Conservation (phyloP, 2,888 invertebrate genomes). For the Craniophora ligustri region DNA sequence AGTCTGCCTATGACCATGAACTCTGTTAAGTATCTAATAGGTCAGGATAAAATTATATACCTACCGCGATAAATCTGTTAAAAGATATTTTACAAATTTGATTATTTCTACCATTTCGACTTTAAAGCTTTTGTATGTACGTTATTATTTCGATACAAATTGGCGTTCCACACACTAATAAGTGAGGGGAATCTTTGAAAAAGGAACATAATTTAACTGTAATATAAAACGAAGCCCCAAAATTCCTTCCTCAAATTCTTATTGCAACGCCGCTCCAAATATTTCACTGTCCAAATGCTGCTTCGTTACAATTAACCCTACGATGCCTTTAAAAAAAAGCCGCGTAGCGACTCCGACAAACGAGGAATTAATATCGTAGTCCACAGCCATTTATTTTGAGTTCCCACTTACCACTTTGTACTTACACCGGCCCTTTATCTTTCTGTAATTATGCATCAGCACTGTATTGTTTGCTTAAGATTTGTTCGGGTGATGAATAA, state of each 20-base stretch:
- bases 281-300: conserved; percentile 64
- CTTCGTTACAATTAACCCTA: conserved; percentile 79
- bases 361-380: conserved; percentile 83
- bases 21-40: too few species aligned
- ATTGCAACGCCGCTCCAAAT: conserved; percentile 54
- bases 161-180: background rate
- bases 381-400: conserved; percentile 75
- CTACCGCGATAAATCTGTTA: too few species aligned
- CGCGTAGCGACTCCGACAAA: conserved; percentile 74
- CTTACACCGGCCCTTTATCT: conserved; percentile 71
- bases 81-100: too few species aligned
- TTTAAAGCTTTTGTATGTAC: background rate
- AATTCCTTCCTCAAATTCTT: conserved; percentile 47
- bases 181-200: background rate
- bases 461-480: conserved; percentile 77
- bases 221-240: conserved; percentile 13
- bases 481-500: conserved; percentile 71
- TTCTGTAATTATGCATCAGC: conserved; percentile 77
- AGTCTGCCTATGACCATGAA: too few species aligned
- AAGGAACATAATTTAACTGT: conserved; percentile 11
- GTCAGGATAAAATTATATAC: too few species aligned
- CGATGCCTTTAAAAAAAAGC: conserved; percentile 73
- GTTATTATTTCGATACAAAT: too few species aligned
- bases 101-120: too few species aligned
- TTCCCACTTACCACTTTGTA: conserved; percentile 79